Evolutionary conservation across 2,888 invertebrate species (phyloP).

Genomic region (Lepidochitona cinerea): DNA sequence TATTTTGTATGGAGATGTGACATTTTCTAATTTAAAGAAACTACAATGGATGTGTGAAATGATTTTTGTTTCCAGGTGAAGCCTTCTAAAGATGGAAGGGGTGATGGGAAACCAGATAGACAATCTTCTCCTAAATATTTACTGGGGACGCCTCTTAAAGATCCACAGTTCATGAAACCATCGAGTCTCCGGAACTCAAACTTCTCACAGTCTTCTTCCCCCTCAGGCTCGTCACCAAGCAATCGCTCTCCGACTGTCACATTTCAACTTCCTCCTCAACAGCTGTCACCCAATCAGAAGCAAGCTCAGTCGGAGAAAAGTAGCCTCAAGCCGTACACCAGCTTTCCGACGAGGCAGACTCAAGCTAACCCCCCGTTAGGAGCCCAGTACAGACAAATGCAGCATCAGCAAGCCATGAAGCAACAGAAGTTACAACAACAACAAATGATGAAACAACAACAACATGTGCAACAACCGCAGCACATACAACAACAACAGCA

Average conservation of each 20-base stretch:
- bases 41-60: too few relatives aligned
- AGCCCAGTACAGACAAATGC: background rate
- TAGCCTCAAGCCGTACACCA: background rate
- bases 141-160: conserved; percentile 53
- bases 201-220: background rate
- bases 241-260: background rate
- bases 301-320: background rate
- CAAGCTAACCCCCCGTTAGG: background rate
- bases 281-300: background rate
- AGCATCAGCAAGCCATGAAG: background rate
- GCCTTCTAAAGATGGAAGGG: conserved; percentile 17
- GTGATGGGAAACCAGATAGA: conserved; percentile 20
- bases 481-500: background rate
- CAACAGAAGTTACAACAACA: background rate
- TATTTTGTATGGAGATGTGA: too few relatives aligned
- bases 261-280: background rate
- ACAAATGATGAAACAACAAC: background rate
- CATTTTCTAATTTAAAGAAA: too few relatives aligned
- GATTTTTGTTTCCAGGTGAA: conserved; percentile 7
- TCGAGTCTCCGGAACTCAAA: background rate
- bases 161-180: conserved; percentile 51
- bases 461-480: background rate
- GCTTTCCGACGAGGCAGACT: background rate
- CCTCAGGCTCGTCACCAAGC: background rate
- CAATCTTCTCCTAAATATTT: conserved; percentile 51